These are phyloP conservation scores for Ochotona curzoniae DNA, from an alignment of 2,113 vertebrate genomes.

Conservation along the genomic window DNA sequence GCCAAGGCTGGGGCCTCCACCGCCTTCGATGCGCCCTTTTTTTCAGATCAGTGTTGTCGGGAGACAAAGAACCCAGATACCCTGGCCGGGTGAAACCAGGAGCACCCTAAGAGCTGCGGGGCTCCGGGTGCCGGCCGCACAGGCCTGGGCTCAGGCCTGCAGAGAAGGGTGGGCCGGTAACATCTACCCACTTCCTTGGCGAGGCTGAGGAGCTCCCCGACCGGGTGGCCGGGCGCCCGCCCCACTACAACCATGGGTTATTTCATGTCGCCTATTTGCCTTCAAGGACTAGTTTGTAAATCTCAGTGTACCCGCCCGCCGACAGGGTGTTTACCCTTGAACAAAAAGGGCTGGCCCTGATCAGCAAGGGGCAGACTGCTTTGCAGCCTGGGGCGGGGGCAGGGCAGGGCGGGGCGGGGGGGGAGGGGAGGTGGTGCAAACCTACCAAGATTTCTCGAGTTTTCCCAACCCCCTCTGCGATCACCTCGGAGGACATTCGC, in stretches of 20 bases:
- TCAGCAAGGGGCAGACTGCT: neutral
- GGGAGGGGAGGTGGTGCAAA: neutral
- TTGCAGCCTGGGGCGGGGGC: neutral
- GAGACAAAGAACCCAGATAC: slow-evolving; percentile 76
- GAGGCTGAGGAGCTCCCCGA: slow-evolving; percentile 4
- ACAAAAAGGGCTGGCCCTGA: neutral
- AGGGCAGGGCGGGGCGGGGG: no score
- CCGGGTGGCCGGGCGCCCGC: slow-evolving; percentile 17
- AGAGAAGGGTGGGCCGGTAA: slow-evolving; percentile 38
- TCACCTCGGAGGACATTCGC: slow-evolving; percentile 29
- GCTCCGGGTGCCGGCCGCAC: neutral
- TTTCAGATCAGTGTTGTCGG: slow-evolving; percentile 47
- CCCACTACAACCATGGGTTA: slow-evolving; percentile 34
- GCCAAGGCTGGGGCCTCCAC: slow-evolving; percentile 42
- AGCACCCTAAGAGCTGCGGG: neutral
- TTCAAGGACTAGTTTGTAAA: slow-evolving; percentile 39
- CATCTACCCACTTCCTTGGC: slow-evolving; percentile 30
- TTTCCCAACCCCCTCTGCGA: slow-evolving; percentile 8
- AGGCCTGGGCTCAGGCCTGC: neutral
- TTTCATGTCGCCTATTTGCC: neutral
- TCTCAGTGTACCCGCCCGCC: slow-evolving; percentile 2
- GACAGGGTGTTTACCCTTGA: slow-evolving; percentile 26
- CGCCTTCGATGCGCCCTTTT: neutral
- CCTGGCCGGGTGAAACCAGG: neutral
- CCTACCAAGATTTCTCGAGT: slow-evolving; percentile 54